Conservation (phyloP, 2,113 vertebrate species). For the Epinephelus moara region DNA sequence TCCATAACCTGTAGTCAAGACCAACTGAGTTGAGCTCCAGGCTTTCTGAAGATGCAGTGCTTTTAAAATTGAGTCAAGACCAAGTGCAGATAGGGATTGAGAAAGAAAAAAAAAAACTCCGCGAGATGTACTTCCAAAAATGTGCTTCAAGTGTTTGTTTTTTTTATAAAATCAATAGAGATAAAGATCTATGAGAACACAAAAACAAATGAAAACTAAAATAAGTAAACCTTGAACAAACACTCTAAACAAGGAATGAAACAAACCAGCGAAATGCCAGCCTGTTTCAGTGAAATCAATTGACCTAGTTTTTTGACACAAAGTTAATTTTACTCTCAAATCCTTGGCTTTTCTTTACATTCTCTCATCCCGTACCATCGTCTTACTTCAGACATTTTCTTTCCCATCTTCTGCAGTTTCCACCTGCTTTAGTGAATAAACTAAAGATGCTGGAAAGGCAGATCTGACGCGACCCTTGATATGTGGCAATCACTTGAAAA, state of each 20-base stretch:
- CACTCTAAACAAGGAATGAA: background rate
- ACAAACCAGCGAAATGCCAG: background rate
- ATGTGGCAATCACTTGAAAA: background rate
- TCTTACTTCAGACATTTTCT: background rate
- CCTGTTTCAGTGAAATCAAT: background rate
- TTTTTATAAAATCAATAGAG: background rate
- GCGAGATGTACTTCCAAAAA: background rate
- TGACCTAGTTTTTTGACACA: background rate
- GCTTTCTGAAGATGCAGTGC: slow-evolving; percentile 11
- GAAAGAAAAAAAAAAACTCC: background rate
- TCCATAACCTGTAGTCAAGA: slow-evolving; percentile 30
- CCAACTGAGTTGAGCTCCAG: background rate
- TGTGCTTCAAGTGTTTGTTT: background rate
- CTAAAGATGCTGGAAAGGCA: background rate
- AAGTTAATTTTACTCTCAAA: background rate
- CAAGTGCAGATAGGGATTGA: background rate
- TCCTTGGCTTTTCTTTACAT: background rate
- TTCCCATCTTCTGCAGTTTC: background rate
- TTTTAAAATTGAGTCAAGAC: background rate
- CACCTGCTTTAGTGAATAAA: background rate
- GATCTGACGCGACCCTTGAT: background rate
- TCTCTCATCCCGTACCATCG: background rate
- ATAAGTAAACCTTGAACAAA: background rate
- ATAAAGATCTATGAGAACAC: background rate
- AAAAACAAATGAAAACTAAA: background rate